Conservation (phyloP, 1,140 invertebrate species). For the Leptopilina boulardi region DNA sequence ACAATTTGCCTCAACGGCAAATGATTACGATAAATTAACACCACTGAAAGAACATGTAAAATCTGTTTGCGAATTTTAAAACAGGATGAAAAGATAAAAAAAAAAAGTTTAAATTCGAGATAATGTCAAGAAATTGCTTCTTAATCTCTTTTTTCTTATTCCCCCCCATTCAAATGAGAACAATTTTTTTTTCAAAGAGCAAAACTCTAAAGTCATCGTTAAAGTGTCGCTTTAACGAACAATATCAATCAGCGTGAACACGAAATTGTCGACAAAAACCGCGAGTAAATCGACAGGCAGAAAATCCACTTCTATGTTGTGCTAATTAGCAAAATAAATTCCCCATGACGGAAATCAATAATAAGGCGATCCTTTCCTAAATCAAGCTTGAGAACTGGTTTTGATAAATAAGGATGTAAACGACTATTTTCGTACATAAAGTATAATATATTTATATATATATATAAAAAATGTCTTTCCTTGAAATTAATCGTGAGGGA, state of each 20-base stretch:
- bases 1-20: too few species aligned
- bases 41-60: too few species aligned
- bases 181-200: background rate
- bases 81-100: too few species aligned
- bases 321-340: slow-evolving; percentile 22
- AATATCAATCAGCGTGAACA: background rate
- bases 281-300: background rate
- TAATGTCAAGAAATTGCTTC: too few species aligned
- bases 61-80: too few species aligned
- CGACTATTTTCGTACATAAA: background rate
- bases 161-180: too few species aligned
- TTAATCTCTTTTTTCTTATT: too few species aligned
- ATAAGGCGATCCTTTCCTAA: background rate
- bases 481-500: slow-evolving; percentile 5
- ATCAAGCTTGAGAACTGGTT: slow-evolving; percentile 4
- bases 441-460: background rate
- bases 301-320: slow-evolving; percentile 15
- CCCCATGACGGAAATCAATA: slow-evolving; percentile 12
- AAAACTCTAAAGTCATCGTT: background rate
- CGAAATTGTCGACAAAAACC: background rate
- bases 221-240: slow-evolving; percentile 22
- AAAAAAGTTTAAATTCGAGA: too few species aligned
- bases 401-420: background rate
- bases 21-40: too few species aligned
- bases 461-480: background rate